Evolutionary conservation across 2,888 invertebrate genomes (phyloP), one percentile per base, ranked within the genome.

Genomic region (Sinhomidia bicolor): DNA sequence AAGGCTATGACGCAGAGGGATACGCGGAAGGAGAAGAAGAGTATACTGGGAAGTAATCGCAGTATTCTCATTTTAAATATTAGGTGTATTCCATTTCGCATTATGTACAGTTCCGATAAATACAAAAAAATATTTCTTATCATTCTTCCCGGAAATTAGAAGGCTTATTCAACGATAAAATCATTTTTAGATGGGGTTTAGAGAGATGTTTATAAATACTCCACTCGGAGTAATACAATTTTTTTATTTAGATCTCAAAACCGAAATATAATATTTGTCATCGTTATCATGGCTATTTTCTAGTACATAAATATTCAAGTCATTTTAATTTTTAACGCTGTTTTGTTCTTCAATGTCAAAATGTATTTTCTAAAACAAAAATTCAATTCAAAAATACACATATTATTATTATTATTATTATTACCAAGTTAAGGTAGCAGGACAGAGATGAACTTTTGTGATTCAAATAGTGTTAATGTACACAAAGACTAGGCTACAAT

Each of bases 11-110:
- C 1, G 87, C 60, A 14, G 89, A 89, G 12, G 89, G 84, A 20
- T 86, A 83, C 23, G 82, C 54, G 12, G 89, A 90, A 14, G 91
- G 83, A 14, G 90, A 90, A 36, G 90, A 90, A 23, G 85, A 91
- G 44, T 85, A 87, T 57, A 82, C 83, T 17, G 88, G 85, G 41
- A 85, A 89, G 23, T 85, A 89, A 88, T 57, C n/a, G 9, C 14
- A 12, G 9, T 17, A 36, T 20, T 78, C 57, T 36, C 29, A 26
- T n/a, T 36, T 51, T 54, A 57, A 78, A 36, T 36, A 57, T 78
- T 78, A 32, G 4, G 23, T 57, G 47, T 47, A 47, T 78, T 36
- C 32, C 32, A 54, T 26, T 57, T 23, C 26, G 57, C 12, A 23
- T 57, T 47, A 41, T 41, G 41, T 23, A 57, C 57, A 23, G 23